Conservation (phyloP, 2,888 invertebrate species). For the Pristionchus fissidentatus region DNA sequence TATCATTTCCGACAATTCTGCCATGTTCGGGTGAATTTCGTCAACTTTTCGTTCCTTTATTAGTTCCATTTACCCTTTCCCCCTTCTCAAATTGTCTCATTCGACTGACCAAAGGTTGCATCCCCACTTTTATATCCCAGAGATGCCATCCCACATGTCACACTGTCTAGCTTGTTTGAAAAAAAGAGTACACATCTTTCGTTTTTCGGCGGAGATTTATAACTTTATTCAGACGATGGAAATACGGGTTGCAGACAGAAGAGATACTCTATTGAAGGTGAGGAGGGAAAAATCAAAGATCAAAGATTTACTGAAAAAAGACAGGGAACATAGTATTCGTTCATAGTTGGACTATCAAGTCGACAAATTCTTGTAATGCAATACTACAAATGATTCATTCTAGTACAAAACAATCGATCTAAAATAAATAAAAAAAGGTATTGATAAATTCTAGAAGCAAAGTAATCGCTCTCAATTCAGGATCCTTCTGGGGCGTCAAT, state of each 20-base stretch:
- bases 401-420: too few relatives aligned
- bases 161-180: neutral
- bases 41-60: too few relatives aligned
- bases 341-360: too few relatives aligned
- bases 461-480: constrained; percentile 55
- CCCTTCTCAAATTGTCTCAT: too few relatives aligned
- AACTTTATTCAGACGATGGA: neutral
- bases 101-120: neutral
- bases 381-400: neutral
- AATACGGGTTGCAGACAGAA: constrained; percentile 77
- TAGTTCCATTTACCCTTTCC: too few relatives aligned
- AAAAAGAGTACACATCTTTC: neutral
- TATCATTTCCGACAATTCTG: neutral
- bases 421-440: too few relatives aligned
- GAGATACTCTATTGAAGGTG: constrained; percentile 64
- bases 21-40: neutral
- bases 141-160: neutral
- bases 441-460: too few relatives aligned
- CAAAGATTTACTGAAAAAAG: too few relatives aligned
- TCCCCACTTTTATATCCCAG: neutral
- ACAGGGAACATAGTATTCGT: too few relatives aligned
- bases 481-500: constrained; percentile 73
- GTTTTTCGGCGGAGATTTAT: constrained; percentile 3
- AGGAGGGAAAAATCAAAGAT: neutral
- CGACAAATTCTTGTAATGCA: neutral